Conservation (phyloP, 1,140 invertebrate species). For the Lepidurus packardi region DNA sequence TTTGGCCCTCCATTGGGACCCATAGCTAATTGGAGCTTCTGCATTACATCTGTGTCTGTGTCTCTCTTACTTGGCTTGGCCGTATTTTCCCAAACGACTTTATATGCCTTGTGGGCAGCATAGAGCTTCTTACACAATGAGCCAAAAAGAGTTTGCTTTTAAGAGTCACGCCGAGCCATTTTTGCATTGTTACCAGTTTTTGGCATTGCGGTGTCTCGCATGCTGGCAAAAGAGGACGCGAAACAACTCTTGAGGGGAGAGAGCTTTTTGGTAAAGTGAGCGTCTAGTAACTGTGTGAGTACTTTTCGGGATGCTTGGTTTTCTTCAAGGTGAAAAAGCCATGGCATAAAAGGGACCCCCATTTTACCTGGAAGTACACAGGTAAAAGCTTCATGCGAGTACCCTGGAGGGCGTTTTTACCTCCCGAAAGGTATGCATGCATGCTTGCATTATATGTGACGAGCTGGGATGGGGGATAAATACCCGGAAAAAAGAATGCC, state of each 20-base stretch:
- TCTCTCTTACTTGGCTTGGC: neutral
- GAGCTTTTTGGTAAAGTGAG: too few species aligned
- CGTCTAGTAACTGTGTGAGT: too few species aligned
- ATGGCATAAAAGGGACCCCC: neutral
- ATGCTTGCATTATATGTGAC: constrained; percentile 1
- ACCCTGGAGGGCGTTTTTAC: neutral
- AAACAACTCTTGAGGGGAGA: neutral
- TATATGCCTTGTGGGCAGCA: neutral
- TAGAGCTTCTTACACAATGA: neutral
- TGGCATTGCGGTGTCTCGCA: neutral
- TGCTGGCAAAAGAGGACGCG: neutral
- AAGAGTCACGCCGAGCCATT: constrained; percentile 8
- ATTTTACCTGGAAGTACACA: constrained; percentile 12
- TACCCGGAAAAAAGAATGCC: constrained; percentile 25
- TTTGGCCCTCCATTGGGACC: neutral
- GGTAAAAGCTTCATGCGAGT: neutral
- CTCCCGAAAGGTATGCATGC: neutral
- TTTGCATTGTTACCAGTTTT: neutral
- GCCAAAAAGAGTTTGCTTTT: neutral
- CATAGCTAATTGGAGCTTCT: constrained; percentile 3
- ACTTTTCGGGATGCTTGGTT: neutral
- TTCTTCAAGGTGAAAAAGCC: constrained; percentile 12
- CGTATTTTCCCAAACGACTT: neutral
- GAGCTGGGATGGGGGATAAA: constrained; percentile 22
- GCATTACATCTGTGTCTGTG: constrained; percentile 9